Conservation (phyloP, 2,888 invertebrate genomes). For the Scaptomyza flava region DNA sequence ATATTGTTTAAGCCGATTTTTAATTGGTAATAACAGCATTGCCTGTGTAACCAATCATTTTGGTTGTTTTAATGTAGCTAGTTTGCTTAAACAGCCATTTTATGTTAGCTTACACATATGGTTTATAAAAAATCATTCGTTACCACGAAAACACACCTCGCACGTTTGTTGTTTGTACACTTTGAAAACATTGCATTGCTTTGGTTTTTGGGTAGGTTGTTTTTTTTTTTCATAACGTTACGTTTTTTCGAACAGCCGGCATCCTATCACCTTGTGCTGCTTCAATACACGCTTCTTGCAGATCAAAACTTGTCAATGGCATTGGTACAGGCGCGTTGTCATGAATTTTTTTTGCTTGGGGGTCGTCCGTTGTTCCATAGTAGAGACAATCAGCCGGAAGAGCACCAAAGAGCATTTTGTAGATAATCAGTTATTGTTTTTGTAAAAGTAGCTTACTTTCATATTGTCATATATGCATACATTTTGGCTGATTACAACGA, state of each 20-base stretch:
- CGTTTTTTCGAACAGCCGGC: conserved; percentile 54
- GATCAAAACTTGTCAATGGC: conserved; percentile 58
- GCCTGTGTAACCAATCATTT: neutral
- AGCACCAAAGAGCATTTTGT: conserved; percentile 17
- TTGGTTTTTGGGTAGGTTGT: conserved; percentile 42
- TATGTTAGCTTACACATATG: neutral
- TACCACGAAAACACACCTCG: conserved; percentile 33
- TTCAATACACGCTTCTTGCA: conserved; percentile 37
- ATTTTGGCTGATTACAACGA: conserved; percentile 18
- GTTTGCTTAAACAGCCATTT: neutral
- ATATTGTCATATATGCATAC: neutral
- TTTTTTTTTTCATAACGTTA: conserved; percentile 35
- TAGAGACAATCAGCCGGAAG: conserved; percentile 31
- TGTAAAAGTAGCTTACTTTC: conserved; percentile 17
- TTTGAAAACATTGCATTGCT: conserved; percentile 40
- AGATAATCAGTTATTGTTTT: conserved; percentile 11
- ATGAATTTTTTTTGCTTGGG: conserved; percentile 25
- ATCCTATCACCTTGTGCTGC: conserved; percentile 56
- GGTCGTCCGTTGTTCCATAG: conserved; percentile 6
- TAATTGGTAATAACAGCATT: neutral
- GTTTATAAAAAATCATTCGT: neutral
- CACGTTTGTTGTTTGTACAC: conserved; percentile 29
- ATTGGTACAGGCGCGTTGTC: conserved; percentile 58
- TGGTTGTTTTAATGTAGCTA: neutral
- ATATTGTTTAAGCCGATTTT: neutral